These are phyloP conservation scores for Morus bassanus DNA, from an alignment of 2,797 vertebrate species.

Conservation along the genomic window DNA sequence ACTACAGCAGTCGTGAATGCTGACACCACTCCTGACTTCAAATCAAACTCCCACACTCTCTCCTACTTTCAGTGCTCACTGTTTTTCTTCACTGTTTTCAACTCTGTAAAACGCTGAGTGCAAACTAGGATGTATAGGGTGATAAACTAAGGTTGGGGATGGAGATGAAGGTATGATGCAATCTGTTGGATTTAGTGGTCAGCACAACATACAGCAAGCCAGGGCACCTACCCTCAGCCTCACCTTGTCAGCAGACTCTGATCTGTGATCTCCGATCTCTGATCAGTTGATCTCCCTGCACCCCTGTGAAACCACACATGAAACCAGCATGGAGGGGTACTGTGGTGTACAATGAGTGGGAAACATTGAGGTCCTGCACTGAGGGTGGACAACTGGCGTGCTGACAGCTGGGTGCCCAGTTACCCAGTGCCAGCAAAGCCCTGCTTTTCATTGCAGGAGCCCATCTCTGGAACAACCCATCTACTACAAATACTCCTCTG, in stretches of 20 bases:
- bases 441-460: neutral
- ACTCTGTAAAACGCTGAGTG: neutral
- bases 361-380: neutral
- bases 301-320: neutral
- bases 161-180: neutral
- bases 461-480: neutral
- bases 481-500: neutral
- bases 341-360: neutral
- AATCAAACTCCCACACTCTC: neutral
- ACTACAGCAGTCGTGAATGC: neutral
- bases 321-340: neutral
- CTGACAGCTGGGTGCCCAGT: neutral
- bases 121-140: neutral
- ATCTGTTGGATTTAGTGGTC: neutral
- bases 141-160: fast-evolving
- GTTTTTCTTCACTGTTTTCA: neutral
- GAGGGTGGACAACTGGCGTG: neutral
- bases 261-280: no score
- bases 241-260: neutral
- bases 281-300: neutral
- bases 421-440: neutral
- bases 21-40: neutral
- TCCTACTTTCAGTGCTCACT: neutral
- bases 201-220: fast-evolving
- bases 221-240: no score